phyloP scores from a whole-genome alignment of 2,888 invertebrate genomes.

The Acanthoscelides obtectus region DNA sequence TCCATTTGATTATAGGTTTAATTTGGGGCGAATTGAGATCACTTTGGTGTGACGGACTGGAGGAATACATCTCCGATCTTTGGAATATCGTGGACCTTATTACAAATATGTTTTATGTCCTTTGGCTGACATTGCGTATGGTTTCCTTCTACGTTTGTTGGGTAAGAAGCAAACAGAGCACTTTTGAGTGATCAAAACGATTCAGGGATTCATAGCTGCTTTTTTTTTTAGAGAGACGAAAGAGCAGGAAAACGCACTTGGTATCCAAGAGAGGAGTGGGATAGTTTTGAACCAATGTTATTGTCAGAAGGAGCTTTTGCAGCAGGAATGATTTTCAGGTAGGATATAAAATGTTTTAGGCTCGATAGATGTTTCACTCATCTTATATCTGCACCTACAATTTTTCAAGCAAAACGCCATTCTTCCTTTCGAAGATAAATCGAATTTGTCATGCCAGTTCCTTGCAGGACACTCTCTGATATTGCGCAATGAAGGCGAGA shows the following conservation, averaged over 20 bases:
- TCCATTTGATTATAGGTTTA: conserved; percentile 70
- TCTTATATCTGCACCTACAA: too few relatives aligned
- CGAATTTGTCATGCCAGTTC: too few relatives aligned
- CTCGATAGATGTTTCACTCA: too few relatives aligned
- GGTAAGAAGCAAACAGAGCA: conserved; percentile 53
- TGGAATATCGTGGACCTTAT: conserved; percentile 99
- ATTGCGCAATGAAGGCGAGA: too few relatives aligned
- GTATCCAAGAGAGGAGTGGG: conserved; percentile 88
- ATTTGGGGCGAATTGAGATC: conserved; percentile 92
- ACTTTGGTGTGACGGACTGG: conserved; percentile 83
- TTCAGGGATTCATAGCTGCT: not conserved
- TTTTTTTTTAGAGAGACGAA: conserved; percentile 28
- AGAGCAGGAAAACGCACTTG: conserved; percentile 50
- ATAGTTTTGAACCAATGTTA: conserved; percentile 92
- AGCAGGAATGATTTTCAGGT: conserved; percentile 92
- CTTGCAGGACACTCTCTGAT: too few relatives aligned
- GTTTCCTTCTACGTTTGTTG: conserved; percentile 86
- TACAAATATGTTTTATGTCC: conserved; percentile 92
- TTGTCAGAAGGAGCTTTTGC: conserved; percentile 92
- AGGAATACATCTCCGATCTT: conserved; percentile 89
- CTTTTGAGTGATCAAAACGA: not conserved
- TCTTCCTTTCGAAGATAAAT: too few relatives aligned
- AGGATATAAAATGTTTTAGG: conserved; percentile 15
- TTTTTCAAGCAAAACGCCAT: too few relatives aligned
- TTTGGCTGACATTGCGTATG: conserved; percentile 84